Evolutionary conservation across 2,888 invertebrate genomes (phyloP).

Genomic region (Diploptera punctata): DNA sequence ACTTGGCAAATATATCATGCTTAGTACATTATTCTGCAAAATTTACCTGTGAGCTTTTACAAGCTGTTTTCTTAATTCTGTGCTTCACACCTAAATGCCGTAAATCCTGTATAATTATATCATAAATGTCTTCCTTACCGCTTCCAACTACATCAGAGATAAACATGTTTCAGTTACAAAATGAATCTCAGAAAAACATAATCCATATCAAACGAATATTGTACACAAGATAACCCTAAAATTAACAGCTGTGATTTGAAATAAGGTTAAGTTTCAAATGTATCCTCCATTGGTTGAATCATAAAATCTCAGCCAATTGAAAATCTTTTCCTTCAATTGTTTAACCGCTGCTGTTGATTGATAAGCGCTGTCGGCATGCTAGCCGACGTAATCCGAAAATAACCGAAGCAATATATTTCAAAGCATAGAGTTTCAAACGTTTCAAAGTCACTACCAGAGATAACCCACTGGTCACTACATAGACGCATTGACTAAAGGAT

Average conservation of each 20-base stretch:
- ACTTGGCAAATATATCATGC: too few species aligned
- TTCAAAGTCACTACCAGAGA: too few species aligned
- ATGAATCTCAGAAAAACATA: not conserved
- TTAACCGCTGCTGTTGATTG: slow-evolving; percentile 24
- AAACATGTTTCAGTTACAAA: slow-evolving; percentile 21
- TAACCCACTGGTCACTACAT: too few species aligned
- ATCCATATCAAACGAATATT: not conserved
- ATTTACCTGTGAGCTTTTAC: slow-evolving; percentile 52
- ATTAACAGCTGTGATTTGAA: slow-evolving; percentile 10
- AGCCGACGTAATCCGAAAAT: too few species aligned
- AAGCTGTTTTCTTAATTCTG: slow-evolving; percentile 69
- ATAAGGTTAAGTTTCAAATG: not conserved
- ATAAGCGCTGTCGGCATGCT: too few species aligned
- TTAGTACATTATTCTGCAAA: too few species aligned
- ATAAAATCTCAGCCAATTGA: not conserved
- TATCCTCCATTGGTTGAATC: not conserved
- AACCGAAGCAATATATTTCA: too few species aligned
- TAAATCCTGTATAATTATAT: slow-evolving; percentile 68
- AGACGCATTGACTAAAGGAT: too few species aligned
- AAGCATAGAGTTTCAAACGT: too few species aligned
- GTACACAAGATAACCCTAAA: not conserved
- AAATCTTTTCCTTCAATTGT: not conserved
- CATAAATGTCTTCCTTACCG: slow-evolving; percentile 57
- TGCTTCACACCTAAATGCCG: slow-evolving; percentile 75
- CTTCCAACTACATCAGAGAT: slow-evolving; percentile 9